Conservation (phyloP, 1,140 invertebrate genomes). For the Bombus haemorrhoidalis region DNA sequence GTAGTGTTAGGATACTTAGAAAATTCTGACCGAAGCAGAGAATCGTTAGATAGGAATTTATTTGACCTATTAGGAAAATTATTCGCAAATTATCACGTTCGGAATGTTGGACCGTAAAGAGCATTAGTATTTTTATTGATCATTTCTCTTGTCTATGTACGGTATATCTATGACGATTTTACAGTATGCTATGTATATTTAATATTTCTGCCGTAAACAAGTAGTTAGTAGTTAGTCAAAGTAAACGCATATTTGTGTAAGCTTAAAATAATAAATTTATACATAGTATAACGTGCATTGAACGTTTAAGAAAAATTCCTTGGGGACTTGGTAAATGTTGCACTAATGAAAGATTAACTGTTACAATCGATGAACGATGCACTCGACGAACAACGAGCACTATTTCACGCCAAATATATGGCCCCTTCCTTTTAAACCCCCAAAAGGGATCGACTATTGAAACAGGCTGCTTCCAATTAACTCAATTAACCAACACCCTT, state of each 20-base stretch:
- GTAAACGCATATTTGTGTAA: too few relatives aligned
- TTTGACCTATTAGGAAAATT: not conserved
- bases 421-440: not conserved
- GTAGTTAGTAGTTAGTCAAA: too few relatives aligned
- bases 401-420: constrained; percentile 23
- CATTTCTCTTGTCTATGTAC: too few relatives aligned
- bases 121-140: not conserved
- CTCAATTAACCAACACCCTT: constrained; percentile 50
- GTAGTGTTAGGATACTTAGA: not conserved
- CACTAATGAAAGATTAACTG: constrained; percentile 15
- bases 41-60: not conserved
- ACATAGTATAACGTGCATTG: not conserved
- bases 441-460: constrained; percentile 22
- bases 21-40: too few relatives aligned
- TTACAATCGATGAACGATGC: not conserved
- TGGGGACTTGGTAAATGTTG: not conserved
- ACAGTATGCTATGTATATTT: too few relatives aligned
- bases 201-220: too few relatives aligned
- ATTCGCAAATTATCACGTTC: not conserved
- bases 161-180: too few relatives aligned
- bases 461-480: constrained; percentile 45
- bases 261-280: too few relatives aligned
- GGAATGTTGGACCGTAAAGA: not conserved
- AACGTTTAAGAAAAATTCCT: not conserved
- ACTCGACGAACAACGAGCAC: constrained; percentile 1